Evolutionary conservation across 2,113 vertebrate genomes (phyloP).

Genomic region (Tachysurus vachellii): DNA sequence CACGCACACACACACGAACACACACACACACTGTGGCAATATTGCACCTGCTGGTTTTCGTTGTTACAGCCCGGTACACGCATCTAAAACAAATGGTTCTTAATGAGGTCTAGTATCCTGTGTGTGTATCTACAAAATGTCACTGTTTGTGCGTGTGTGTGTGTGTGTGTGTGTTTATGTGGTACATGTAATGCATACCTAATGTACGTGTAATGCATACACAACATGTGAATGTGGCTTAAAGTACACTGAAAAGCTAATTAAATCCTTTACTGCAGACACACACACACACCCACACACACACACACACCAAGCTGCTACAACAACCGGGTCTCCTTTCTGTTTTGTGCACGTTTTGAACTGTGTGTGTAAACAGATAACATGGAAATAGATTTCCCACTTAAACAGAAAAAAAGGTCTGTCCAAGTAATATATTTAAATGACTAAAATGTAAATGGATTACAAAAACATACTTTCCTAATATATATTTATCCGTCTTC

Average conservation of each 20-base stretch:
- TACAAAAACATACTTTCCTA: not conserved
- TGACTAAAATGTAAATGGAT: not conserved
- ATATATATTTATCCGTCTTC: not conserved
- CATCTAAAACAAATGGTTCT: not conserved
- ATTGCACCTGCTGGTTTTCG: not conserved
- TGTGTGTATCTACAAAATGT: slow-evolving; percentile 4
- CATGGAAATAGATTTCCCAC: not conserved
- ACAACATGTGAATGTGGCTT: not conserved
- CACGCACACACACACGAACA: not conserved
- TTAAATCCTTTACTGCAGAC: too few relatives aligned
- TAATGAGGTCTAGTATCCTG: slow-evolving; percentile 6
- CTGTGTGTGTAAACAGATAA: slow-evolving; percentile 4
- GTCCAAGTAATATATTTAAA: slow-evolving; percentile 1
- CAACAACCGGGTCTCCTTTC: too few relatives aligned
- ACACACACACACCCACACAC: not conserved
- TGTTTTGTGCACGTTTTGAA: too few relatives aligned
- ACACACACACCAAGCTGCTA: not conserved
- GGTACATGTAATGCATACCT: not conserved
- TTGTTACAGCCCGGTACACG: not conserved
- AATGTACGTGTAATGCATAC: not conserved
- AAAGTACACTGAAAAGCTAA: too few relatives aligned
- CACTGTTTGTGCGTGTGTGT: not conserved
- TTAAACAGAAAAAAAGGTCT: not conserved
- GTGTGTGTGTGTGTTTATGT: not conserved
- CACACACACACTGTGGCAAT: not conserved